Evolutionary conservation across 37 sponge, comb jelly and placozoan species (phyloP), one percentile per base, ranked within the genome.

Genomic region (Petrosia ficiformis): DNA sequence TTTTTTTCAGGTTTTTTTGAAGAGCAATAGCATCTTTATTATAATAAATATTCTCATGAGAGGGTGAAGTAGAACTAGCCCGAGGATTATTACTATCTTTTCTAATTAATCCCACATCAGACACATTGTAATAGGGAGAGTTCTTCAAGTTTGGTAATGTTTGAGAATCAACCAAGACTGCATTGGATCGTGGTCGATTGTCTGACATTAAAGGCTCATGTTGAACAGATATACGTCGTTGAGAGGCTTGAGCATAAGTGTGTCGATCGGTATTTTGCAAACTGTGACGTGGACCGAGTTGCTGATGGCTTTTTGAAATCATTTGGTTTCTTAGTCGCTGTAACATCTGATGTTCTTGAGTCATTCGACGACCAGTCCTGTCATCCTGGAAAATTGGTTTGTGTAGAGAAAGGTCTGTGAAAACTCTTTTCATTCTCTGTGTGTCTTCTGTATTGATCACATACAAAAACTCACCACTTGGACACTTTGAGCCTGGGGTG

Each of bases 301-400:
- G 22, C 6, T 24, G 28, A 61, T 61, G 63, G 28, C 22, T 5
- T 61, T 5, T 5, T 8, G 26, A 5, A 8, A 11, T n/a, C 28
- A 26, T n/a, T 24, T n/a, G 28, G 14, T 11, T 5, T 61, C 63
- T 8, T 6, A 61, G 11, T 8, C 14, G 22, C 25, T 8, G 26
- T 5, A 61, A 29, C 6, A n/a, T 61, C 5, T 5, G 28, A 22
- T 61, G 63, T 61, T 80, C 80, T n/a, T 69, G 38, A 25, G 81
- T 78, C 86, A 86, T 86, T 6, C 79, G 42, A 4, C 86, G 67
- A 1, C 86, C 86, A 0, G 78, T 42, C 33, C 80, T 42, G 57
- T 86, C 86, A 37, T 86, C 86, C 1, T 63, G 42, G 52, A 86
- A 86, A 39, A 86, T 86, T 0, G 86, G 86, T 71, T 75, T 80